Conservation (phyloP, 2,797 vertebrate species). For the Eulemur mongoz region DNA sequence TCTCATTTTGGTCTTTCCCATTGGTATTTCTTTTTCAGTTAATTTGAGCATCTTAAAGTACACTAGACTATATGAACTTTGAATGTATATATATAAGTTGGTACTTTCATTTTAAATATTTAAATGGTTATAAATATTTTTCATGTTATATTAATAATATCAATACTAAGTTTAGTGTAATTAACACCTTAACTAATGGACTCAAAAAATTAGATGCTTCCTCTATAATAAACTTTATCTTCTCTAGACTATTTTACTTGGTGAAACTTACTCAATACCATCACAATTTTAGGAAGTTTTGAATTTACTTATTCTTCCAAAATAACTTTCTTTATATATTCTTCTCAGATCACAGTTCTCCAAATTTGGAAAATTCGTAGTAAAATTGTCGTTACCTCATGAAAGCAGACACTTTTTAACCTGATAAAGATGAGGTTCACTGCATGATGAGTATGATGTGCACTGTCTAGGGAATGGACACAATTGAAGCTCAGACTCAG, state of each 20-base stretch:
- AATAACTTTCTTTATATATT: background rate
- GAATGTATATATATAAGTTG: background rate
- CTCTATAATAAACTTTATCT: background rate
- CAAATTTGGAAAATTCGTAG: background rate
- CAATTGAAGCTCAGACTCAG: too few species aligned
- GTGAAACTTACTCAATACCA: background rate
- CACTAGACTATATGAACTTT: background rate
- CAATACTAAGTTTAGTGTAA: background rate
- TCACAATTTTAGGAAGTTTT: background rate
- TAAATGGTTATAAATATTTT: background rate
- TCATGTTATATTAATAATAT: background rate
- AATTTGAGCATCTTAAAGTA: background rate
- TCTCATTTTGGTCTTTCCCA: background rate
- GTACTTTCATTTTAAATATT: background rate
- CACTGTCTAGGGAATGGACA: too few species aligned
- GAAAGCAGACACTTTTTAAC: background rate
- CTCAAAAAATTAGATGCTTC: background rate
- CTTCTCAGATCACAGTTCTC: background rate
- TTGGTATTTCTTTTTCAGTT: background rate
- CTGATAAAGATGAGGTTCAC: background rate
- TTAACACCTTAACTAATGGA: background rate
- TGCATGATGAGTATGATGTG: too few species aligned
- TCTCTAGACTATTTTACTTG: background rate
- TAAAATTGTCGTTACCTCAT: background rate
- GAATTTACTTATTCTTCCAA: background rate